phyloP scores from a whole-genome alignment of 2,888 invertebrate species.

The Drosophila acutilabella region DNA sequence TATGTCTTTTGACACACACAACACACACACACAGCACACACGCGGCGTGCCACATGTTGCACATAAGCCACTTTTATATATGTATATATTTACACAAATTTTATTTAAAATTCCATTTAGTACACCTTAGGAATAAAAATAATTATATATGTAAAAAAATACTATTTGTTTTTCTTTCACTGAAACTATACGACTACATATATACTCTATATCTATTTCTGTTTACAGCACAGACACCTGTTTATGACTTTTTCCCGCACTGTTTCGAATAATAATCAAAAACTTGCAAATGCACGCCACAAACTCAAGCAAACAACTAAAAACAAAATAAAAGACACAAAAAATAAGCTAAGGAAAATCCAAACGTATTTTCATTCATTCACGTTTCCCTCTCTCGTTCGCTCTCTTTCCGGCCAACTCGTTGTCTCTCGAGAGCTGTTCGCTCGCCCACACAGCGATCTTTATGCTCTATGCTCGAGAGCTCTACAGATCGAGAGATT shows the following conservation, averaged over 20 bases:
- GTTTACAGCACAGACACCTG: constrained; percentile 69
- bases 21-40: constrained; percentile 17
- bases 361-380: constrained; percentile 67
- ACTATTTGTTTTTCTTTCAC: constrained; percentile 30
- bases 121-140: constrained; percentile 43
- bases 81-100: constrained; percentile 55
- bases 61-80: constrained; percentile 36
- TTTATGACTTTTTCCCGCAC: constrained; percentile 42
- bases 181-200: constrained; percentile 16
- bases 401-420: background rate
- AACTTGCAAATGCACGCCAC: constrained; percentile 63
- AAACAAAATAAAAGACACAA: constrained; percentile 47
- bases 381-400: constrained; percentile 24
- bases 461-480: constrained; percentile 31
- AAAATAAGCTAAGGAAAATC: constrained; percentile 43
- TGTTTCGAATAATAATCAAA: constrained; percentile 32
- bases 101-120: constrained; percentile 37
- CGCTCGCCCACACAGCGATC: constrained; percentile 51
- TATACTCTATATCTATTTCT: constrained; percentile 56
- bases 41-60: constrained; percentile 28
- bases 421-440: constrained; percentile 45
- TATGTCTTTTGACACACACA: constrained; percentile 44
- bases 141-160: constrained; percentile 9
- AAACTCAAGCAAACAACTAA: constrained; percentile 62
- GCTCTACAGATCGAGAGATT: constrained; percentile 37